These are phyloP conservation scores for Cryptosula pallasiana DNA, from an alignment of 2,888 invertebrate genomes.

Conservation along the genomic window DNA sequence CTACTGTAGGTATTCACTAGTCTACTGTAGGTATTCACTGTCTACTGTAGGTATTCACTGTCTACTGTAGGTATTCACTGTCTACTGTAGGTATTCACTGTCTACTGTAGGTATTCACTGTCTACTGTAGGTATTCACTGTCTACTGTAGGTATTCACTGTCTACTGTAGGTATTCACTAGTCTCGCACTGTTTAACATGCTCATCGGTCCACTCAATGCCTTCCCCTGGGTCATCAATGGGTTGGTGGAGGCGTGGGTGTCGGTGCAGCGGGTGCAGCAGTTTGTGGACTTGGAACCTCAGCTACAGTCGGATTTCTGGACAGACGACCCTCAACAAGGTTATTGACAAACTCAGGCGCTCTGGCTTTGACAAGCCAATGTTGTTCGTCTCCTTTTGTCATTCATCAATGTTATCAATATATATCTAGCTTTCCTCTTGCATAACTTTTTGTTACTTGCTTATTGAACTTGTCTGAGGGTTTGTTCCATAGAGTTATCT, in stretches of 20 bases:
- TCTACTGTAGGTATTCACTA: constrained; percentile 76
- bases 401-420: too few relatives aligned
- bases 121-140: too few relatives aligned
- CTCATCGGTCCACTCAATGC: constrained; percentile 91
- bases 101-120: not conserved
- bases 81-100: not conserved
- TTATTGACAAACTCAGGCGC: not conserved
- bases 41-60: not conserved
- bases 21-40: not conserved
- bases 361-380: too few relatives aligned
- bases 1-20: not conserved
- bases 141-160: too few relatives aligned
- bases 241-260: constrained; percentile 90
- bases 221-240: constrained; percentile 97
- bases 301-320: constrained; percentile 2
- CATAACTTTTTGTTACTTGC: too few relatives aligned
- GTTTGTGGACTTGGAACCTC: constrained; percentile 51
- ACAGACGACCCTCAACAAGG: not conserved
- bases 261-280: constrained; percentile 81
- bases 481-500: too few relatives aligned
- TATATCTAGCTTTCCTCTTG: too few relatives aligned
- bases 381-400: too few relatives aligned
- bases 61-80: not conserved
- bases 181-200: constrained; percentile 90
- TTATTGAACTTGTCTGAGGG: too few relatives aligned